Base-by-base conservation (phyloP, 1,140 invertebrate genomes). In the Aphelenchoides besseyi region DNA sequence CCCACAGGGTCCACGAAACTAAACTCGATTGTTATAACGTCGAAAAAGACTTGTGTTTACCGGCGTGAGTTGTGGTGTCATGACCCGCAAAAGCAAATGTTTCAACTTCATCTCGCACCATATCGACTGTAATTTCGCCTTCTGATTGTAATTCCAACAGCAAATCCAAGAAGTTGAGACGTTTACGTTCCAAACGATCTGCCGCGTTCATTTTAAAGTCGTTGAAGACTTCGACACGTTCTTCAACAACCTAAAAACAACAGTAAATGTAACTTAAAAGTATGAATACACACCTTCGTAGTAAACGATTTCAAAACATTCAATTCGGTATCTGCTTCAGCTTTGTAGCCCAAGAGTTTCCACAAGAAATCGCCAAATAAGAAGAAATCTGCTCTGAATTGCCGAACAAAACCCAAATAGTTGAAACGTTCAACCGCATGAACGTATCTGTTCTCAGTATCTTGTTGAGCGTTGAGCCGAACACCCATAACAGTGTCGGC, bases 91-190 rank as follows among this genome's bases (percentile, higher is more conserved):
- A 59, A 8, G 18, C 18, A 18, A 41, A 18, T 41, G 57, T 59
- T 8, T 59, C 57, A 18, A 18, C 18, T 18, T 59, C 9, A 23
- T 48, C 91, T 72, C 89, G 87, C 36, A 96, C 93, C 86, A 95
- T 93, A 48, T 91, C 89, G 68, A 94, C 91, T 41, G 89, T 90
- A 28, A 96, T 89, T 0, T 89, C 86, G 1, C 90, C 54, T 87
- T 87, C 59, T 89, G 80, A 54, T 2, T 63, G 36, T 90, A 90
- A 85, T 93, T 91, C 33, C 96, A 88, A 88, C 77, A 97, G 86
- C 64, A 95, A 87, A 85, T 97, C 94, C 69, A 97, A 88, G 87
- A 97, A 96, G 35, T 94, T 94, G 71, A 93, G 88, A 3, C 23
- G 67, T 69, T 18, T 77, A 72, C 29, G 12, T 23, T 66, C 63